Percentiles rank a stretch among this genome's conserved stretches.
These are phyloP conservation scores for Augiades crinisus DNA, from an alignment of 2,888 invertebrate genomes.

Conservation along the genomic window DNA sequence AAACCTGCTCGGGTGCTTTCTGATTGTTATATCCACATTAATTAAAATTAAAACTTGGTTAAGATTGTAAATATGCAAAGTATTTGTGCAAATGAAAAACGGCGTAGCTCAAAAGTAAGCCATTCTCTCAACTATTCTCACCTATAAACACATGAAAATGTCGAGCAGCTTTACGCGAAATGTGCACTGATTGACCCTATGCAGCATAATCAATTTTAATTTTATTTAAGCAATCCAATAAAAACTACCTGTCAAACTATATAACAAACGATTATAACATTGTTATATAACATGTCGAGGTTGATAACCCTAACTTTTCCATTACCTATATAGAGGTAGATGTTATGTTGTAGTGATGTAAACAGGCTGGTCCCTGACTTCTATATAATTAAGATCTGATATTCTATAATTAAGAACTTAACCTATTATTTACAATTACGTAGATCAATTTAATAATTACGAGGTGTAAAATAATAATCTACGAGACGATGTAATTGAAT, in stretches of 20 bases:
- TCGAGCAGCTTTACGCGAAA: too few relatives aligned
- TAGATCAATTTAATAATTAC: conserved; percentile 42
- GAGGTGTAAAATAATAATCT: conserved; percentile 45
- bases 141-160: too few relatives aligned
- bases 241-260: neutral
- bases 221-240: too few relatives aligned
- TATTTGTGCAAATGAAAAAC: too few relatives aligned
- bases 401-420: conserved; percentile 45
- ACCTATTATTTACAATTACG: conserved; percentile 31
- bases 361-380: conserved; percentile 72
- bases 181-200: too few relatives aligned
- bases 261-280: neutral
- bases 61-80: too few relatives aligned
- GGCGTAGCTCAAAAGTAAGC: too few relatives aligned
- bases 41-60: too few relatives aligned
- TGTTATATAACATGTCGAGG: neutral
- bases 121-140: too few relatives aligned
- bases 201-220: too few relatives aligned
- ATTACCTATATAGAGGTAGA: conserved; percentile 12
- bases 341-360: conserved; percentile 45
- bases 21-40: too few relatives aligned
- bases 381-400: conserved; percentile 42
- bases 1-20: too few relatives aligned
- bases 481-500: conserved; percentile 63
- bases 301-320: neutral